phyloP scores from a whole-genome alignment of 2,113 vertebrate genomes.

The Oxygymnocypris stewartii region DNA sequence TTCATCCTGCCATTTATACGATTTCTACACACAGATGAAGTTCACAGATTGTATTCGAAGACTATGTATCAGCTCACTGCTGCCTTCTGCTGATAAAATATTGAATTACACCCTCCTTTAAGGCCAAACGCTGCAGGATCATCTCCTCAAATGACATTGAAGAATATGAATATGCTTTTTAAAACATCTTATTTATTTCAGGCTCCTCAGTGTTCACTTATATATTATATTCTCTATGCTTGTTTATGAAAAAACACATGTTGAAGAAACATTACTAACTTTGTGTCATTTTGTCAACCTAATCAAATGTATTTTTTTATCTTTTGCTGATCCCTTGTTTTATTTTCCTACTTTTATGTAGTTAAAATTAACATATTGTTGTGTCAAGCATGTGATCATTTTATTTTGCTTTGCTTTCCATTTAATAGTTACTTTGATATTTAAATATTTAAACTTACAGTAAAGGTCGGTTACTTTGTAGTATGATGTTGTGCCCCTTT shows the following conservation, averaged over 20 bases:
- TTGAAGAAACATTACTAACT: background rate
- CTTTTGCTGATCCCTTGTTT: too few species aligned
- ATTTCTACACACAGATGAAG: background rate
- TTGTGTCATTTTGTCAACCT: background rate
- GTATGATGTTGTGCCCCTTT: background rate
- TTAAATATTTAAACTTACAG: too few species aligned
- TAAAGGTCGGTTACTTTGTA: background rate
- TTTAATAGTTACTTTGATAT: background rate
- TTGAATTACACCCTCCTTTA: background rate
- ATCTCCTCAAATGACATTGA: background rate
- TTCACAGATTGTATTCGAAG: background rate
- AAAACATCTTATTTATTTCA: background rate
- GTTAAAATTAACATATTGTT: background rate
- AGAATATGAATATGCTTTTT: background rate
- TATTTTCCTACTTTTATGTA: background rate
- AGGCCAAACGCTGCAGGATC: background rate
- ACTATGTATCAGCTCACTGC: background rate
- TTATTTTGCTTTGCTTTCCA: background rate
- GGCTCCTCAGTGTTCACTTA: background rate
- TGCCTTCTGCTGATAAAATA: background rate
- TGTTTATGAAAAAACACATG: background rate
- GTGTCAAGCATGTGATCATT: background rate
- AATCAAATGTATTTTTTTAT: too few species aligned
- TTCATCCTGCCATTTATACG: background rate
- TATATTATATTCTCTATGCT: background rate